These are phyloP conservation scores for Pangasianodon hypophthalmus DNA, from an alignment of 2,113 vertebrate genomes.

Conservation along the genomic window DNA sequence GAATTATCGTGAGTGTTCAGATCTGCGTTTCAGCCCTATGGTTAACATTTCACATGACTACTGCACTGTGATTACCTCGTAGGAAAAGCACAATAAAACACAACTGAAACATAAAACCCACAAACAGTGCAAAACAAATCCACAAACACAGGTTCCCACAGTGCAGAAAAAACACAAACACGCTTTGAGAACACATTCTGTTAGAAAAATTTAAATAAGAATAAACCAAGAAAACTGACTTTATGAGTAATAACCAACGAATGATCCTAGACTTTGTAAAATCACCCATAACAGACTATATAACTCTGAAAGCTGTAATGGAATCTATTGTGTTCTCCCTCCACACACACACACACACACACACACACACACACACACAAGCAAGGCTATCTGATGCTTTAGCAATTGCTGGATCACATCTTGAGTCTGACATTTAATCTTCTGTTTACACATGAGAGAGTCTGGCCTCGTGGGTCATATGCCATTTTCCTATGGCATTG, in stretches of 20 bases:
- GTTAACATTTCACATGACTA: background rate
- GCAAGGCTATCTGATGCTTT: background rate
- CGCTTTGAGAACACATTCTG: background rate
- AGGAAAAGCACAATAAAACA: slow-evolving; percentile 12
- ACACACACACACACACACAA: background rate
- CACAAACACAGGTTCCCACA: slow-evolving; percentile 22
- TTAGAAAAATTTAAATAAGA: background rate
- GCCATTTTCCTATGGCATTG: background rate
- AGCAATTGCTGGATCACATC: slow-evolving; percentile 17
- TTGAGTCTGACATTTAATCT: slow-evolving; percentile 41
- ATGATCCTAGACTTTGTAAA: background rate
- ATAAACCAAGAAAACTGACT: background rate
- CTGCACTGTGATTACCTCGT: slow-evolving; percentile 1
- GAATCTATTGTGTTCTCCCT: background rate
- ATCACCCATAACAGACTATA: background rate
- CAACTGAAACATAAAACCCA: slow-evolving; percentile 18
- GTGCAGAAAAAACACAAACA: background rate
- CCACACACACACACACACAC: slow-evolving; percentile 1
- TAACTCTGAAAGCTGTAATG: background rate
- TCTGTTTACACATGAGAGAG: slow-evolving; percentile 12
- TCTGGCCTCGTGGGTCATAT: background rate
- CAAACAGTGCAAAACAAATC: background rate
- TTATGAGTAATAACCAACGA: background rate
- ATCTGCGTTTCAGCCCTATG: background rate
- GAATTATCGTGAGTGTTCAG: background rate